phyloP scores from a whole-genome alignment of 2,113 vertebrate genomes.

The Saccopteryx leptura region DNA sequence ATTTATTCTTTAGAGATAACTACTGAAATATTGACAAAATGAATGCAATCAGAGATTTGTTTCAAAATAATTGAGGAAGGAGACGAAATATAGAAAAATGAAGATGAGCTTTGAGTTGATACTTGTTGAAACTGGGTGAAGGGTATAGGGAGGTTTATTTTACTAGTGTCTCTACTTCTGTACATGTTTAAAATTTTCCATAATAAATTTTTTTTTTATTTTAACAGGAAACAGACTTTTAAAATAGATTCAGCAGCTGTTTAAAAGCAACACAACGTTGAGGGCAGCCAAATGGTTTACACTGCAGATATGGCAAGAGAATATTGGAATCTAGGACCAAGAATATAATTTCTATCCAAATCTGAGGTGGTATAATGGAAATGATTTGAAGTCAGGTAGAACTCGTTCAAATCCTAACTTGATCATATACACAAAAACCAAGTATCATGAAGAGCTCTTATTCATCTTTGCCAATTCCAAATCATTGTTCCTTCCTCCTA shows the following conservation, averaged over 20 bases:
- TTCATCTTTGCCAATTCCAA: neutral
- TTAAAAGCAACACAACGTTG: constrained; percentile 31
- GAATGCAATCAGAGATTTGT: neutral
- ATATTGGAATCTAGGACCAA: constrained; percentile 19
- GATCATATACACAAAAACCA: neutral
- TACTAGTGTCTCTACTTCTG: neutral
- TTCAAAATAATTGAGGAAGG: neutral
- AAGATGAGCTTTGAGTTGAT: neutral
- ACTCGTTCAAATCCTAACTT: neutral
- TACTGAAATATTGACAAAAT: neutral
- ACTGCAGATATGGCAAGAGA: neutral
- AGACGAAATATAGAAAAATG: neutral
- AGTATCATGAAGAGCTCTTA: neutral
- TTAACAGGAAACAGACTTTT: neutral
- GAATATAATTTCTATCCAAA: constrained; percentile 5
- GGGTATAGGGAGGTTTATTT: neutral
- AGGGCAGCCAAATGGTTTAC: neutral
- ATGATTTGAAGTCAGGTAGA: neutral
- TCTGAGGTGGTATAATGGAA: neutral
- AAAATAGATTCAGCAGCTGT: neutral
- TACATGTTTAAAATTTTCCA: neutral
- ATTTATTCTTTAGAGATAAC: neutral
- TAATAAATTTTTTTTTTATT: neutral
- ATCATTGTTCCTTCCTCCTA: neutral
- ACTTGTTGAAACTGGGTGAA: neutral